phyloP scores from a whole-genome alignment of 2,888 invertebrate species.

The Ormia ochracea region DNA sequence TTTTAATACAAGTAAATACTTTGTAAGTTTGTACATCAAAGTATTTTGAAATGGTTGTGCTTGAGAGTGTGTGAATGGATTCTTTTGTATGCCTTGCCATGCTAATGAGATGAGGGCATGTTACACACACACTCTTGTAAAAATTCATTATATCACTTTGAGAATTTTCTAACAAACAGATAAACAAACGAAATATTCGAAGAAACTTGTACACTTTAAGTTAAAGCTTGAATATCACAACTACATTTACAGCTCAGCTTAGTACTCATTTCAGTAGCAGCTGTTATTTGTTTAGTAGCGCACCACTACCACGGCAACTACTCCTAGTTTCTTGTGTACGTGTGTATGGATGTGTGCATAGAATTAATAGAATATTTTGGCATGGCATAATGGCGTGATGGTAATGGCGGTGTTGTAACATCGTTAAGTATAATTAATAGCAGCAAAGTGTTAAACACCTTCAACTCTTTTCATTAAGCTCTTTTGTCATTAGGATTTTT shows the following conservation, averaged over 20 bases:
- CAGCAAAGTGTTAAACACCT: conserved; percentile 76
- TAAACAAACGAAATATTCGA: conserved; percentile 8
- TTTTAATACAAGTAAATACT: conserved; percentile 26
- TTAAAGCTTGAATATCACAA: conserved; percentile 50
- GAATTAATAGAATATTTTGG: conserved; percentile 41
- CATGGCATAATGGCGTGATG: conserved; percentile 56
- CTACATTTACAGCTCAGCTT: conserved; percentile 33
- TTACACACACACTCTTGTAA: no score
- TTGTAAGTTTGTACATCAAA: conserved; percentile 45
- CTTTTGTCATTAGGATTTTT: background rate
- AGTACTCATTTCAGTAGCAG: conserved; percentile 43
- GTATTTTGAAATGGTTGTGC: background rate
- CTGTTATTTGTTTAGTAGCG: conserved; percentile 58
- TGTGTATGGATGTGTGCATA: conserved; percentile 7
- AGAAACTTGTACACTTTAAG: conserved; percentile 57
- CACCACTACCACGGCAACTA: background rate
- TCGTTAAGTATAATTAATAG: conserved; percentile 78
- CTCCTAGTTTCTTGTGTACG: background rate
- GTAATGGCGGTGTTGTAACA: conserved; percentile 76
- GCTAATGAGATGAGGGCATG: conserved; percentile 75
- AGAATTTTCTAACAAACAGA: conserved; percentile 49
- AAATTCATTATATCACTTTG: conserved; percentile 73
- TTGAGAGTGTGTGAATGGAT: background rate
- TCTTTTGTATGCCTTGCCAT: conserved; percentile 40
- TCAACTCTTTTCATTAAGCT: background rate